phyloP scores from a whole-genome alignment of 1,140 invertebrate species.

The Pantala flavescens region DNA sequence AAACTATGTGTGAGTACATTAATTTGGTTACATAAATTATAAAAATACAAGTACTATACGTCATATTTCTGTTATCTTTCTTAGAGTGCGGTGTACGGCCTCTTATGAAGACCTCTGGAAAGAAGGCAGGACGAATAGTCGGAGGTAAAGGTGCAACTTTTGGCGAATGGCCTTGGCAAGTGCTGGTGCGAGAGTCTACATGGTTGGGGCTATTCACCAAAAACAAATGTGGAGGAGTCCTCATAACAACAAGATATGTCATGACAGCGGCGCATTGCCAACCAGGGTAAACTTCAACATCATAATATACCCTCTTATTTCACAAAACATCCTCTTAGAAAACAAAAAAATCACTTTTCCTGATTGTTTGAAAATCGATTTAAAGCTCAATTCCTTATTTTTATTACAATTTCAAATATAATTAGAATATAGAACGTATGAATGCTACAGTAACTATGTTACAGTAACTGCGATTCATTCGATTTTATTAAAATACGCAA shows the following conservation, averaged over 20 bases:
- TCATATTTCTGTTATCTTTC: no score
- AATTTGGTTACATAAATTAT: no score
- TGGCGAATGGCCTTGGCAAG: slow-evolving; percentile 90
- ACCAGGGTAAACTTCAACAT: slow-evolving; percentile 66
- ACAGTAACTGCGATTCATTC: no score
- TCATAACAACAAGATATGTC: slow-evolving; percentile 75
- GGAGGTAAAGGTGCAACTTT: slow-evolving; percentile 76
- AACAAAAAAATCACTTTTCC: neutral
- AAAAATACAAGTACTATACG: no score
- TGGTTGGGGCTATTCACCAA: slow-evolving; percentile 92
- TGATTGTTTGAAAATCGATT: neutral
- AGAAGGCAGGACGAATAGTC: slow-evolving; percentile 71
- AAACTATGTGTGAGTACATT: no score
- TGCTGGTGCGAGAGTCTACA: slow-evolving; percentile 78
- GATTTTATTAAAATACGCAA: no score
- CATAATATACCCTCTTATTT: no score
- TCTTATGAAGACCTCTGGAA: slow-evolving; percentile 37
- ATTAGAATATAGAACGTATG: no score
- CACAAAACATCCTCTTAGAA: neutral
- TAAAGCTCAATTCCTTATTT: no score
- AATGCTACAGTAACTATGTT: no score
- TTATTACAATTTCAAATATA: no score
- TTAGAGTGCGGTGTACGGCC: slow-evolving; percentile 80
- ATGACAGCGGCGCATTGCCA: slow-evolving; percentile 91
- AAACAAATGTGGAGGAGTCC: slow-evolving; percentile 88